These are phyloP conservation scores for Taurulus bubalis DNA, from an alignment of 2,113 vertebrate genomes.

Conservation along the genomic window DNA sequence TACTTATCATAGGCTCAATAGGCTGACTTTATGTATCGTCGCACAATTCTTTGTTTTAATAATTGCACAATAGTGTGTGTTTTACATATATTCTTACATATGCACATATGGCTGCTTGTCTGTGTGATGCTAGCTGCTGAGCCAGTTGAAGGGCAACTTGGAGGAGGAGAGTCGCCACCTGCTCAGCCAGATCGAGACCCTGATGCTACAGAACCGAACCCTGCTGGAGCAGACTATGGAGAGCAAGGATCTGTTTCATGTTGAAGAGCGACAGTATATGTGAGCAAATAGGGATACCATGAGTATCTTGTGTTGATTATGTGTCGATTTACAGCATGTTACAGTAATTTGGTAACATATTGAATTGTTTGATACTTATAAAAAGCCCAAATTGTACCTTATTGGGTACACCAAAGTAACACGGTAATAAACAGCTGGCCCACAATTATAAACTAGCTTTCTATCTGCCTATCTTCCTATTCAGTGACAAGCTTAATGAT, in stretches of 20 bases:
- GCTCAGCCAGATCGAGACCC: conserved; percentile 95
- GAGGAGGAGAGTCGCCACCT: conserved; percentile 98
- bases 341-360: not conserved
- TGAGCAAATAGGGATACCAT: conserved; percentile 59
- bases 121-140: conserved; percentile 86
- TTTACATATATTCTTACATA: not conserved
- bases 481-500: conserved; percentile 97
- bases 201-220: conserved; percentile 97
- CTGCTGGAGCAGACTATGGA: conserved; percentile 98
- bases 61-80: not conserved
- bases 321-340: not conserved
- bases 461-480: conserved; percentile 1
- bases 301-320: too few relatives aligned
- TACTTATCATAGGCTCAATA: not conserved
- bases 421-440: not conserved
- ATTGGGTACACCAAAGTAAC: not conserved
- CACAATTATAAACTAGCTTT: not conserved
- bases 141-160: conserved; percentile 96
- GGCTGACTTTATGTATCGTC: not conserved
- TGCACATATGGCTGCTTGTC: not conserved
- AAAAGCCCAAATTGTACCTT: not conserved
- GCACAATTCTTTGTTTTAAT: not conserved
- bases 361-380: not conserved
- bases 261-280: conserved; percentile 98
- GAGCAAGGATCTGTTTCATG: conserved; percentile 98